Conservation (phyloP, 2,797 vertebrate species). For the Sebastes trivittatus region DNA sequence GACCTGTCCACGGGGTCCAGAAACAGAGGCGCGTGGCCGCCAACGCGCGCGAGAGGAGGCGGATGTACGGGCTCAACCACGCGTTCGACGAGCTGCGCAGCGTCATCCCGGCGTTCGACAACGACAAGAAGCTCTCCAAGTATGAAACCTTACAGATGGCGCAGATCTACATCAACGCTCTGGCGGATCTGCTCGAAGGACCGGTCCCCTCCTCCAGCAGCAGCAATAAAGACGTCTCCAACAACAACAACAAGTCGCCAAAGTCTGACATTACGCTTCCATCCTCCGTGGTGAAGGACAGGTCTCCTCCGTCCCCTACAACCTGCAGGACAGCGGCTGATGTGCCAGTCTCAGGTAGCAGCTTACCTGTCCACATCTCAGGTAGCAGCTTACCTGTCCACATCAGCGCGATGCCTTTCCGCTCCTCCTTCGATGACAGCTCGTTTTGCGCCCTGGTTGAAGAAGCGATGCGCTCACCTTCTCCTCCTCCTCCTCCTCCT, state of each 20-base stretch:
- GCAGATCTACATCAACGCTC: conserved; percentile 96
- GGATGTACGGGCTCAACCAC: conserved; percentile 97
- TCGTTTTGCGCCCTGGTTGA: conserved; percentile 82
- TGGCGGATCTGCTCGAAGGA: conserved; percentile 90
- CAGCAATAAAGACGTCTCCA: conserved; percentile 7
- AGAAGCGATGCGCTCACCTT: conserved; percentile 81
- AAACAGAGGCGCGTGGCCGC: conserved; percentile 92
- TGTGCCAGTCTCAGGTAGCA: conserved; percentile 24
- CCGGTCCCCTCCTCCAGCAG: conserved; percentile 34
- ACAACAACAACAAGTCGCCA: conserved; percentile 56
- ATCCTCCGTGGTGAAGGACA: conserved; percentile 40
- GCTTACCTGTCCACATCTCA: conserved; percentile 80
- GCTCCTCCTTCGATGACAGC: conserved; percentile 80
- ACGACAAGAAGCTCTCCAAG: conserved; percentile 98
- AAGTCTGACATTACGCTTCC: conserved; percentile 71
- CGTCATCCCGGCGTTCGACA: conserved; percentile 96
- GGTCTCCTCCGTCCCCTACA: conserved; percentile 49
- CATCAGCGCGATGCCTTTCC: conserved; percentile 83
- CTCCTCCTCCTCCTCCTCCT: conserved; percentile 50
- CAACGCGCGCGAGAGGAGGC: conserved; percentile 92
- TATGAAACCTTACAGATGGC: conserved; percentile 98
- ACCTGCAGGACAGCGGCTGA: conserved; percentile 54
- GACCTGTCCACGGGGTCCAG: conserved; percentile 85
- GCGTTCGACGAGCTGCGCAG: conserved; percentile 97
- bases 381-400: conserved; percentile 75